phyloP scores from a whole-genome alignment of 2,888 invertebrate species.

The Liopterus haemorrhoidalis region DNA sequence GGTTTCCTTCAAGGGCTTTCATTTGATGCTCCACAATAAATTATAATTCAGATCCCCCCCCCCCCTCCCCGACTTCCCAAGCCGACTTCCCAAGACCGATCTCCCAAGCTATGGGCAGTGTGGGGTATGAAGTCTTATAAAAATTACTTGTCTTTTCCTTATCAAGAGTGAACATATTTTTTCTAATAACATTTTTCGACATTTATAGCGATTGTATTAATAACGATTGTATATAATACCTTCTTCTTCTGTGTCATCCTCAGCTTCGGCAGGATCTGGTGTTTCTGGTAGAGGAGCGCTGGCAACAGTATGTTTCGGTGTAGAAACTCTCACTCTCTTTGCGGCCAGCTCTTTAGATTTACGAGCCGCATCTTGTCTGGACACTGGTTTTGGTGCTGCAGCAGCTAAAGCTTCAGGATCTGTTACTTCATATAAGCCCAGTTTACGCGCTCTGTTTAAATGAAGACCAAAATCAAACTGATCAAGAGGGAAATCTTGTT shows the following conservation, averaged over 20 bases:
- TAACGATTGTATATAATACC: conserved; percentile 13
- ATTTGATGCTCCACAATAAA: too few relatives aligned
- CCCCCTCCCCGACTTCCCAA: too few relatives aligned
- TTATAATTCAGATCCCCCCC: too few relatives aligned
- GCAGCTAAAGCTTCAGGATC: conserved; percentile 24
- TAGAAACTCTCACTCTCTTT: conserved; percentile 8
- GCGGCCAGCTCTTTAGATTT: conserved; percentile 6
- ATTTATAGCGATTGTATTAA: background rate
- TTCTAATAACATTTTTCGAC: conserved; percentile 6
- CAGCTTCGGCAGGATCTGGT: conserved; percentile 12
- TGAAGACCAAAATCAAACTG: conserved; percentile 58
- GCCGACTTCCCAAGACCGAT: too few relatives aligned
- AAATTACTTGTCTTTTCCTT: too few relatives aligned
- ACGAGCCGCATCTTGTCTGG: conserved; percentile 17
- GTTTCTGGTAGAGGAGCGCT: conserved; percentile 6
- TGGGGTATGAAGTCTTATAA: too few relatives aligned
- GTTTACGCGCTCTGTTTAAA: conserved; percentile 47
- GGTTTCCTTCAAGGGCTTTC: too few relatives aligned
- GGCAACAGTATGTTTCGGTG: conserved; percentile 10
- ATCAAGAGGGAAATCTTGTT: conserved; percentile 48
- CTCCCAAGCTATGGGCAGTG: too few relatives aligned
- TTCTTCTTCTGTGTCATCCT: conserved; percentile 20
- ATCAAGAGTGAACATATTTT: too few relatives aligned
- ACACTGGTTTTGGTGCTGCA: background rate
- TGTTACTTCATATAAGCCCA: conserved; percentile 44